phyloP scores from a whole-genome alignment of 2,797 vertebrate genomes.

The Prionace glauca region DNA sequence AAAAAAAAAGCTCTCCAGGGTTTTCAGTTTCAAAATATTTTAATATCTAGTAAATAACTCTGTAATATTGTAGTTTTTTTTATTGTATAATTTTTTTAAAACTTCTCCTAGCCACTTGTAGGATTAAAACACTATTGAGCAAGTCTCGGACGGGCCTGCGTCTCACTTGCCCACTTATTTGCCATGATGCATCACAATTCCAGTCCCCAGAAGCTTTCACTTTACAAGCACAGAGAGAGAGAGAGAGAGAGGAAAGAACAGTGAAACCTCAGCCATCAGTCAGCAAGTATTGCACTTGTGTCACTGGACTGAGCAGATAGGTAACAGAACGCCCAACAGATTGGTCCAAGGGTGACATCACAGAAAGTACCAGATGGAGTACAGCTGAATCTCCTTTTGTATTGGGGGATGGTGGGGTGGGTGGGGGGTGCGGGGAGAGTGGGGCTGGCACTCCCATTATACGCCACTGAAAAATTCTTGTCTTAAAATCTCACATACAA shows the following conservation, averaged over 20 bases:
- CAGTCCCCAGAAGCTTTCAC: slow-evolving; percentile 59
- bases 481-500: not conserved
- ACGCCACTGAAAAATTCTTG: not conserved
- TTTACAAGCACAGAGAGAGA: slow-evolving; percentile 59
- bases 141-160: slow-evolving; percentile 49
- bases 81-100: slow-evolving; percentile 45
- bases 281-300: slow-evolving; percentile 49
- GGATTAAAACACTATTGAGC: slow-evolving; percentile 54
- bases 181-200: slow-evolving; percentile 44
- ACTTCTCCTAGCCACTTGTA: slow-evolving; percentile 49
- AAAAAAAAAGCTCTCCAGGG: slow-evolving; percentile 42
- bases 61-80: slow-evolving; percentile 49
- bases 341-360: slow-evolving; percentile 36
- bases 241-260: slow-evolving; percentile 47
- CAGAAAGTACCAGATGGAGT: slow-evolving; percentile 23
- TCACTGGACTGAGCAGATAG: slow-evolving; percentile 37
- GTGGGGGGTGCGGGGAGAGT: not conserved
- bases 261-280: slow-evolving; percentile 56
- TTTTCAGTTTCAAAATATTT: slow-evolving; percentile 54
- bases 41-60: slow-evolving; percentile 57
- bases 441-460: not conserved
- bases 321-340: slow-evolving; percentile 16
- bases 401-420: no score
- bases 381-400: slow-evolving; percentile 3
- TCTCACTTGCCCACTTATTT: slow-evolving; percentile 44